These are phyloP conservation scores for Daboia siamensis DNA, from an alignment of 2,113 vertebrate genomes.

Conservation along the genomic window DNA sequence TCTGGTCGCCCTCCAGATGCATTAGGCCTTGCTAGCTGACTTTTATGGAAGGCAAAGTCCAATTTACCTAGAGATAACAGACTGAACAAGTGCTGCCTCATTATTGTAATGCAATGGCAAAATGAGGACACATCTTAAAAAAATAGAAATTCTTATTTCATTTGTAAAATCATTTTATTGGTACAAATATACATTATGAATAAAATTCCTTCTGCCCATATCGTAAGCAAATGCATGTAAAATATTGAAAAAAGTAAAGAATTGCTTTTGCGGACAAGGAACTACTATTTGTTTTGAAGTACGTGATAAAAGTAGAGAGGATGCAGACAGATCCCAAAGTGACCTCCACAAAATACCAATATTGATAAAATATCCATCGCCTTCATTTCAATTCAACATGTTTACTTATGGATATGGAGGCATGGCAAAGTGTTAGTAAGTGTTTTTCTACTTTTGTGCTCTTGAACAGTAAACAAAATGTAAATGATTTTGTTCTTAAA, in stretches of 20 bases:
- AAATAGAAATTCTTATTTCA: slow-evolving; percentile 43
- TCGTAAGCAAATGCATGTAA: slow-evolving; percentile 68
- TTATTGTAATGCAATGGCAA: neutral
- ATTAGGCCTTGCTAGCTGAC: neutral
- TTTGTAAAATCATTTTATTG: slow-evolving; percentile 93
- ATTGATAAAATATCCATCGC: slow-evolving; percentile 65
- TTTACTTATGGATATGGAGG: slow-evolving; percentile 50
- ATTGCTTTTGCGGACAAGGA: slow-evolving; percentile 68
- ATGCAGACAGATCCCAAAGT: slow-evolving; percentile 69
- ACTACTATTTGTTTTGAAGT: slow-evolving; percentile 62
- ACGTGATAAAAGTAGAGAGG: slow-evolving; percentile 70
- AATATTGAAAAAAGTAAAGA: slow-evolving; percentile 57
- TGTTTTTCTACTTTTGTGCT: slow-evolving; percentile 58
- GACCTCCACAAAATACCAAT: slow-evolving; percentile 66
- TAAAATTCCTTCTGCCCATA: slow-evolving; percentile 78
- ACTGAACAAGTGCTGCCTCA: neutral
- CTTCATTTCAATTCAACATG: slow-evolving; percentile 65
- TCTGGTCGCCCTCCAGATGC: neutral
- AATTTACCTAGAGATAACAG: neutral
- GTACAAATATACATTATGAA: slow-evolving; percentile 86
- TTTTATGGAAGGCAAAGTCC: neutral
- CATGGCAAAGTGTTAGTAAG: slow-evolving; percentile 48
- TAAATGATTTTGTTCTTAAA: slow-evolving; percentile 58
- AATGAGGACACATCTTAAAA: slow-evolving; percentile 1
- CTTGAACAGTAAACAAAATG: slow-evolving; percentile 54